A percentile compares a stretch with the other conserved stretches of the same genome.
Conservation (phyloP, 2,113 vertebrate species). For the Merops nubicus region DNA sequence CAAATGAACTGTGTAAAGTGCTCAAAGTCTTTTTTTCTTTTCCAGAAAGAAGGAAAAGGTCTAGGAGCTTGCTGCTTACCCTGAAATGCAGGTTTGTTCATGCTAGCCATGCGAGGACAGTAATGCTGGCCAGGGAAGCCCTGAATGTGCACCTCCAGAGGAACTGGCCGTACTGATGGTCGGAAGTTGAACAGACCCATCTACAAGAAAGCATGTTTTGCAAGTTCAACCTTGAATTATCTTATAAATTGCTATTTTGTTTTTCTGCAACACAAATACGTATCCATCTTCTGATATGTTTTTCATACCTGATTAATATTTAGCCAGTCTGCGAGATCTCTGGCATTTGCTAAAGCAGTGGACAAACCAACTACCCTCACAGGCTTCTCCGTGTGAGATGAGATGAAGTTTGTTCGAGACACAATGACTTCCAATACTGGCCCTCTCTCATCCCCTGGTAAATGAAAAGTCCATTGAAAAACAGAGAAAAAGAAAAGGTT, state of each 20-base stretch:
- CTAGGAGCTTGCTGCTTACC: conserved; percentile 71
- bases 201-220: conserved; percentile 71
- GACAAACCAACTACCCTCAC: conserved; percentile 96
- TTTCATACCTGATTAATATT: conserved; percentile 88
- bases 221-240: background rate
- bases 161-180: conserved; percentile 96
- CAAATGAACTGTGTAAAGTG: background rate
- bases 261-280: background rate
- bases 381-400: conserved; percentile 91
- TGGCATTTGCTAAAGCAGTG: conserved; percentile 95
- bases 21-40: background rate
- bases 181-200: conserved; percentile 98
- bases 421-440: conserved; percentile 98
- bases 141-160: conserved; percentile 95
- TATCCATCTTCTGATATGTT: background rate
- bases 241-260: background rate
- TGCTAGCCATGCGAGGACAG: conserved; percentile 98
- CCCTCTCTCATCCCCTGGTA: conserved; percentile 93
- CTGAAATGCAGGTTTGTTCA: conserved; percentile 98
- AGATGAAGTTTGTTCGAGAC: conserved; percentile 98
- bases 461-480: conserved; percentile 13
- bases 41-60: background rate
- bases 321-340: conserved; percentile 97
- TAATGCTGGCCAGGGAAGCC: conserved; percentile 98
- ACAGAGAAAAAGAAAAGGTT: background rate